phyloP scores from a whole-genome alignment of 2,888 invertebrate species.

The Apodemia zela region DNA sequence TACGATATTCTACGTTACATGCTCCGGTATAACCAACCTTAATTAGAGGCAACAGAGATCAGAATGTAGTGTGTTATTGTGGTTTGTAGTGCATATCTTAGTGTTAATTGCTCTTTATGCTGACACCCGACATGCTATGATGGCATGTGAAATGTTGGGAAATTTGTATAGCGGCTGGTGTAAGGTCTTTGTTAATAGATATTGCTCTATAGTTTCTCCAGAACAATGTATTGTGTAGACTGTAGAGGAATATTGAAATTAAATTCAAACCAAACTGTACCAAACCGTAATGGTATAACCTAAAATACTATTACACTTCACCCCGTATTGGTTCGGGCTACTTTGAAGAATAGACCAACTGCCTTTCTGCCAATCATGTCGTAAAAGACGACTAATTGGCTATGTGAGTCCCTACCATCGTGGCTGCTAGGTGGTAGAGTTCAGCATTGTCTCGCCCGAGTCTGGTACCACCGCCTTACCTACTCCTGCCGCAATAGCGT shows the following conservation, averaged over 20 bases:
- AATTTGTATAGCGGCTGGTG: slow-evolving; percentile 11
- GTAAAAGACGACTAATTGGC: too few relatives aligned
- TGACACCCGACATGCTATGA: slow-evolving; percentile 21
- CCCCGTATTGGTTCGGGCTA: too few relatives aligned
- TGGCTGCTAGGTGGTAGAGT: too few relatives aligned
- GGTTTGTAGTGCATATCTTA: slow-evolving; percentile 22
- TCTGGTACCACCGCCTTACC: too few relatives aligned
- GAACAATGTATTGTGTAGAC: slow-evolving; percentile 9
- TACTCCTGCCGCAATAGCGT: too few relatives aligned
- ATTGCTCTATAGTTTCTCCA: slow-evolving; percentile 5
- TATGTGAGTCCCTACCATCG: too few relatives aligned
- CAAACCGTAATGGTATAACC: background rate
- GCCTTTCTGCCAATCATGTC: too few relatives aligned
- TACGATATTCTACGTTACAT: slow-evolving; percentile 14
- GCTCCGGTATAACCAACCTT: background rate
- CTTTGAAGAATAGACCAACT: too few relatives aligned
- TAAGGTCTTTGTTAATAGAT: slow-evolving; percentile 11
- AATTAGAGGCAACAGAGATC: slow-evolving; percentile 10
- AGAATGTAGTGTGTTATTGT: slow-evolving; percentile 14
- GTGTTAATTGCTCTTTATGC: slow-evolving; percentile 23
- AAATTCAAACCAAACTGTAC: background rate
- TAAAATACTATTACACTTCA: too few relatives aligned
- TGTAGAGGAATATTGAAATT: slow-evolving; percentile 1
- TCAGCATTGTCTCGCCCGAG: too few relatives aligned
- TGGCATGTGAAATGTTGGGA: slow-evolving; percentile 8